Conservation (phyloP, 2,888 invertebrate genomes). For the Sialis lutaria region DNA sequence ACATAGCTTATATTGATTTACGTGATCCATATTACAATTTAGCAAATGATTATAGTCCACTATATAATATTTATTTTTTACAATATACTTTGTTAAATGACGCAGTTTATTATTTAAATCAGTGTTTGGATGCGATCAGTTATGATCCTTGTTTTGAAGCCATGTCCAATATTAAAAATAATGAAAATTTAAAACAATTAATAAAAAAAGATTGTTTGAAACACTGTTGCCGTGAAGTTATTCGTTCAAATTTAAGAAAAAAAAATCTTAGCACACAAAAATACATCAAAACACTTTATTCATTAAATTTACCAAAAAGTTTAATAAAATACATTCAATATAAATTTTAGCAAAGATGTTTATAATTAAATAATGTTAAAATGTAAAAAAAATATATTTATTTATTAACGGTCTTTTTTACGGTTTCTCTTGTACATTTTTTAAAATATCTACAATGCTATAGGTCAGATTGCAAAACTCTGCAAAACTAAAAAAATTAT, state of each 20-base stretch:
- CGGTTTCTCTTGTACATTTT: no score
- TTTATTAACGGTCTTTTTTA: no score
- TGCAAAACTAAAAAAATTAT: no score
- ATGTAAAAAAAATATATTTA: no score
- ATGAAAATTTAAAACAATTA: background rate
- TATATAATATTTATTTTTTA: no score
- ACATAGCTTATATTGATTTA: background rate
- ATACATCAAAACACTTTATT: background rate
- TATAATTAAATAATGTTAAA: no score
- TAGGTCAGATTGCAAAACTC: no score
- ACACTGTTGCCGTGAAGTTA: background rate
- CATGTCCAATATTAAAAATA: background rate
- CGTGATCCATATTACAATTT: no score
- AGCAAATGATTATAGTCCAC: no score
- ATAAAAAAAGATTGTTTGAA: constrained; percentile 1
- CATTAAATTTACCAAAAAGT: background rate
- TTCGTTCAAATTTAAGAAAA: background rate
- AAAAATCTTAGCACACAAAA: background rate
- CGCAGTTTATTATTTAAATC: no score
- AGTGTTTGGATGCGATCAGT: background rate
- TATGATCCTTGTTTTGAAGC: background rate
- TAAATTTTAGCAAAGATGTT: background rate
- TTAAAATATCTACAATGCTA: no score
- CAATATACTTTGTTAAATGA: no score
- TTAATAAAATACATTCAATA: constrained; percentile 1